These are phyloP conservation scores for Mimachlamys varia DNA, from an alignment of 2,888 invertebrate species.

Conservation along the genomic window DNA sequence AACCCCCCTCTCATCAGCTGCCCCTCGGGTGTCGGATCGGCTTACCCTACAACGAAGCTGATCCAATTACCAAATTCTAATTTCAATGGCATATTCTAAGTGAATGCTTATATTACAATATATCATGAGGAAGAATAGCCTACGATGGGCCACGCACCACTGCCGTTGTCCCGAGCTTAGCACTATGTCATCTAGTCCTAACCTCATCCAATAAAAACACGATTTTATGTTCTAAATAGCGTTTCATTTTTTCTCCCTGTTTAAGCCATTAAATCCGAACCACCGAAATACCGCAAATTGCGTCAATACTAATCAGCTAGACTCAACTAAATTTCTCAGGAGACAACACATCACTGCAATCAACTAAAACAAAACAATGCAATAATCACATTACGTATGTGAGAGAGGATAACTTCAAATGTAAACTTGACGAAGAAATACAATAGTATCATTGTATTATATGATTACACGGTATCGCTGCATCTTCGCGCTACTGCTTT, in stretches of 20 bases:
- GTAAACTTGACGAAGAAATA: not conserved
- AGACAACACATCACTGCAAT: not conserved
- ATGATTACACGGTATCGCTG: not conserved
- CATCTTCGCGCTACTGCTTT: not conserved
- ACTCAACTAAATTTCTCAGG: not conserved
- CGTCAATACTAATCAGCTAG: slow-evolving; percentile 1
- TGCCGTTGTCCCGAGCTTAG: not conserved
- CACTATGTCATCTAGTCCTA: not conserved
- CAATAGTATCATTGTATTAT: not conserved
- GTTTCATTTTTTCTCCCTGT: not conserved
- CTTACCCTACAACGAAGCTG: slow-evolving; percentile 33
- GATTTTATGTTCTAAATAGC: slow-evolving; percentile 7
- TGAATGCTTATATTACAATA: slow-evolving; percentile 20
- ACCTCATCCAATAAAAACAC: not conserved
- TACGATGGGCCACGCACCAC: not conserved
- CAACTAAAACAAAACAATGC: not conserved
- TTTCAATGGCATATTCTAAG: slow-evolving; percentile 25
- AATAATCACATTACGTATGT: not conserved
- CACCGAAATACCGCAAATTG: not conserved
- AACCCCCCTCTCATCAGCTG: slow-evolving; percentile 10
- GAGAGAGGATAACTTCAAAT: slow-evolving; percentile 14
- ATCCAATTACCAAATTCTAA: slow-evolving; percentile 31
- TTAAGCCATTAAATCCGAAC: not conserved
- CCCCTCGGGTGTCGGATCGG: slow-evolving; percentile 6
- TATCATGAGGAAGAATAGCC: not conserved